Base-by-base conservation (phyloP, 2,113 vertebrate species). In the Uropsilus gracilis region DNA sequence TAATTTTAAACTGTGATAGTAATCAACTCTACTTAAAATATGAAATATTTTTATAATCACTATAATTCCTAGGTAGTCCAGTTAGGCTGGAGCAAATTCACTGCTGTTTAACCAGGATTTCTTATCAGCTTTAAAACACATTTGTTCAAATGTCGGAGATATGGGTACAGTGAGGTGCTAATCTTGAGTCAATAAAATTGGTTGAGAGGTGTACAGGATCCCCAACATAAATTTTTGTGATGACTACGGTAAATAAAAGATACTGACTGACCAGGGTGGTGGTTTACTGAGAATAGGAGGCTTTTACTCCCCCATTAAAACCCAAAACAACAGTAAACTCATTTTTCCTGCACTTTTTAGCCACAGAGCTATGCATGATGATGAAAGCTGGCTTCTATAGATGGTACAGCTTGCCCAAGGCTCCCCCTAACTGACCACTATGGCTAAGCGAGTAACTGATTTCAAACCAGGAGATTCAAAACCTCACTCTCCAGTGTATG, bases 11-110 rank as follows among this genome's bases (percentile, higher is more conserved):
- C 16, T 77, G 13, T 24, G 22, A 66, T 32, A 63, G 6, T 14
- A 83, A 69, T 50, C 24, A 53, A 18, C 13, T 37, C 71, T 75
- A 84, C 75, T n/a, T 69, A 68, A 80, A 94, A 83, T 26, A 91
- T 85, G 89, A 81, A 42, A 30, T 22, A 42, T 46, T 59, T 89
- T 90, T 66, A 72, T 59, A 88, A 91, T 85, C 32, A 42, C 20
- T 32, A 72, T 82, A 26, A 12, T 68, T 82, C 12, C 28, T 26
- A 72, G 20, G 14, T 14, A 10, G 42, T 57, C 63, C 24, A 2
- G 26, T 4, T 3, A 17, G n/a, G 16, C 16, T 66, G 12, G 8
- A 17, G 46, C 37, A 57, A 0, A 5, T 50, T 77, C 39, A n/a
- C 30, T 42, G 30, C 5, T 69, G 20, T 80, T 80, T 11, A 42